A percentile compares a stretch with the other conserved stretches of the same genome.
Conservation (phyloP, 2,797 vertebrate species). For the Nannoperca obscura region DNA sequence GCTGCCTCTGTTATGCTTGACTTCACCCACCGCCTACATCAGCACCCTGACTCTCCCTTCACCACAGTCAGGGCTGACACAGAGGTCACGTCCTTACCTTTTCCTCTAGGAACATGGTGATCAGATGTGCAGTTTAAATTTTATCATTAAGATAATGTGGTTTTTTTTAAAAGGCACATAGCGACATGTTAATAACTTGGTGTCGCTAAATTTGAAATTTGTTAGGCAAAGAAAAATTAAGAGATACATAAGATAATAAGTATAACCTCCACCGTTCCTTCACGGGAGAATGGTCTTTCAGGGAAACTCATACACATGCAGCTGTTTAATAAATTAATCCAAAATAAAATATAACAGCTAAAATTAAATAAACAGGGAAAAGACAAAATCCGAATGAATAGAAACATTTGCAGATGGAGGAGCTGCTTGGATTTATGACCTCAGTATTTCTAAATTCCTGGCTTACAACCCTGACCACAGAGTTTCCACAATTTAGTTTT, state of each 20-base stretch:
- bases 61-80: background rate
- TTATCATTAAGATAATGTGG: background rate
- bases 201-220: background rate
- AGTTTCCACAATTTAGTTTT: background rate
- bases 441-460: background rate
- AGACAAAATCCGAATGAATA: background rate
- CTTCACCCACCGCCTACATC: slow-evolving; percentile 4
- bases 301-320: background rate
- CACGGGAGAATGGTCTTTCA: background rate
- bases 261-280: background rate
- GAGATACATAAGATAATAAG: background rate
- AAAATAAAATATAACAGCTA: slow-evolving; percentile 1
- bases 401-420: background rate
- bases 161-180: background rate
- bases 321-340: background rate
- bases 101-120: background rate
- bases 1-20: slow-evolving; percentile 44
- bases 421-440: background rate
- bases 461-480: no score
- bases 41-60: background rate
- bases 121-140: background rate
- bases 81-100: slow-evolving; percentile 5
- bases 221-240: background rate
- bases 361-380: background rate
- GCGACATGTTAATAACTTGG: background rate